A percentile compares a stretch with the other conserved stretches of the same genome.
Conservation (phyloP, 2,113 vertebrate genomes). For the Ellobius talpinus region DNA sequence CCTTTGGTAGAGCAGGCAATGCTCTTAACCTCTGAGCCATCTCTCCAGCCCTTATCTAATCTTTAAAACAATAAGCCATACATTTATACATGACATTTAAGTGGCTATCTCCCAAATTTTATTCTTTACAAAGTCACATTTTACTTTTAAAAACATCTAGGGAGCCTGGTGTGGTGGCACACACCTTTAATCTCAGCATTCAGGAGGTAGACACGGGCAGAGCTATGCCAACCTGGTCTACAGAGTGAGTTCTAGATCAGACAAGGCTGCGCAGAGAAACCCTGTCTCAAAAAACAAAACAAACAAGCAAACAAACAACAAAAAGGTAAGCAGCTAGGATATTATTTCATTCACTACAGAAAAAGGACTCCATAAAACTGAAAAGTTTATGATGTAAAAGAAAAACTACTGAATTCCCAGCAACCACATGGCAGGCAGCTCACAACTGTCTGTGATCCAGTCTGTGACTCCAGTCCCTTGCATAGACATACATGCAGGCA, state of each 20-base stretch:
- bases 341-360: constrained; percentile 25
- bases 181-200: neutral
- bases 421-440: too few relatives aligned
- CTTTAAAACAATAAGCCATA: constrained; percentile 47
- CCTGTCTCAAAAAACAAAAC: neutral
- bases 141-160: constrained; percentile 39
- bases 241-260: neutral
- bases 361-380: neutral
- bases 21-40: too few relatives aligned
- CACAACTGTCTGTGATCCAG: too few relatives aligned
- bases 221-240: neutral
- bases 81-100: neutral
- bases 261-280: neutral
- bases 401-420: too few relatives aligned
- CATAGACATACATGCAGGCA: too few relatives aligned
- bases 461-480: too few relatives aligned
- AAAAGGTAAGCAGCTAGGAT: neutral
- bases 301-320: too few relatives aligned
- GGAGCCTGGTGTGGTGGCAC: neutral
- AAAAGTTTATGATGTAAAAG: neutral
- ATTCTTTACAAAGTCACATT: constrained; percentile 32
- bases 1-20: too few relatives aligned
- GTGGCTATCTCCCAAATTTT: neutral
- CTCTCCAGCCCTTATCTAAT: constrained; percentile 33
- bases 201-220: neutral